These are phyloP conservation scores for Andricus grossulariae DNA, from an alignment of 1,140 invertebrate species.

Conservation along the genomic window DNA sequence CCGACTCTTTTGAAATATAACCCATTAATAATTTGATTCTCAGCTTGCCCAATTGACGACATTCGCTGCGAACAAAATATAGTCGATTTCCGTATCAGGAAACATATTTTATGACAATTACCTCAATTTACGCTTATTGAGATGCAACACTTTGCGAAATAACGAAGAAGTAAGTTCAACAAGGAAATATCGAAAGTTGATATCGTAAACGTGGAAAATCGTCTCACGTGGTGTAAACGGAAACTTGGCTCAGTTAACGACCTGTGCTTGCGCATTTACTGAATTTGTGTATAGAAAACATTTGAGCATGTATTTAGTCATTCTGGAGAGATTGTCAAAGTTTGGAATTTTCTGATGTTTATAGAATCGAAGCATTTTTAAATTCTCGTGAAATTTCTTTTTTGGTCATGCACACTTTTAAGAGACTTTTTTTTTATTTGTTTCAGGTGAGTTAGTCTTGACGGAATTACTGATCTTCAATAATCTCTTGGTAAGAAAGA, in stretches of 20 bases:
- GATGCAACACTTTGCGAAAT: too few species aligned
- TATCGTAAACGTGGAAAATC: background rate
- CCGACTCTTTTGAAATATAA: background rate
- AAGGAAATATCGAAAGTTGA: conserved; percentile 19
- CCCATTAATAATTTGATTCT: background rate
- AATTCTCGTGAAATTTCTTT: too few species aligned
- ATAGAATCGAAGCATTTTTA: too few species aligned
- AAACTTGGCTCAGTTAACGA: background rate
- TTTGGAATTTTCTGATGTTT: too few species aligned
- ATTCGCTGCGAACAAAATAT: too few species aligned
- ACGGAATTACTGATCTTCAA: background rate
- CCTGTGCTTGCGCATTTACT: background rate
- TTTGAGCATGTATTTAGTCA: background rate
- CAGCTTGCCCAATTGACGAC: background rate
- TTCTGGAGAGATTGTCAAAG: too few species aligned
- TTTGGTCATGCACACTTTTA: background rate
- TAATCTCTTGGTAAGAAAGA: background rate
- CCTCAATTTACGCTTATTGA: too few species aligned
- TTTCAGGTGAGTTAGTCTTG: background rate
- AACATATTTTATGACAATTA: too few species aligned
- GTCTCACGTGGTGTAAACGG: background rate
- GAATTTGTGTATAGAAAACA: background rate
- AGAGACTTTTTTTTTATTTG: background rate
- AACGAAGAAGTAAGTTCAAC: background rate
- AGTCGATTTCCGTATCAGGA: too few species aligned